Conservation (phyloP, 1,140 invertebrate genomes). For the Leptopilina clavipes region DNA sequence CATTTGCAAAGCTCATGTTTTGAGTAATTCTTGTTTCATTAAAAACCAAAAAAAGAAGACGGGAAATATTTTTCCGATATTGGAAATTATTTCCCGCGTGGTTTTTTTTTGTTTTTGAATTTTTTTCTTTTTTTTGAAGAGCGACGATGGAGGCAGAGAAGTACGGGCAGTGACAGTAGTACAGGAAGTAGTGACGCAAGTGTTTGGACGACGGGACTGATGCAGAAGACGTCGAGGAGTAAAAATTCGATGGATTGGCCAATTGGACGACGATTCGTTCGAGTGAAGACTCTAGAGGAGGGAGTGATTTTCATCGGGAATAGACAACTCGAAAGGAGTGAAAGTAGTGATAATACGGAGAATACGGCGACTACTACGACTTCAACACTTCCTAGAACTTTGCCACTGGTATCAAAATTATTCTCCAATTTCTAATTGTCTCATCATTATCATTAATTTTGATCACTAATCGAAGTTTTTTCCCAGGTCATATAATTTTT, state of each 20-base stretch:
- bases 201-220: constrained; percentile 68
- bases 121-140: constrained; percentile 58
- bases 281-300: constrained; percentile 63
- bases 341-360: constrained; percentile 67
- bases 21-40: too few relatives aligned
- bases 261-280: constrained; percentile 54
- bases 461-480: neutral
- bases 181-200: constrained; percentile 68
- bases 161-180: constrained; percentile 70
- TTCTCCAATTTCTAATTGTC: neutral
- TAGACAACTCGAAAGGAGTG: constrained; percentile 63
- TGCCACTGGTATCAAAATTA: constrained; percentile 43
- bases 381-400: constrained; percentile 58
- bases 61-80: too few relatives aligned
- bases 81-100: too few relatives aligned
- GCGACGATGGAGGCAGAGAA: constrained; percentile 66
- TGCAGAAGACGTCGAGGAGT: constrained; percentile 46
- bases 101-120: constrained; percentile 33
- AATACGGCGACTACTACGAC: constrained; percentile 63
- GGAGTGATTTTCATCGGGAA: constrained; percentile 49
- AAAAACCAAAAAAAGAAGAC: too few relatives aligned
- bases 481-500: neutral
- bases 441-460: neutral
- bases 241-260: constrained; percentile 60
- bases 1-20: neutral